Evolutionary conservation across 1,140 invertebrate species (phyloP).

Genomic region (Oppia nitens): DNA sequence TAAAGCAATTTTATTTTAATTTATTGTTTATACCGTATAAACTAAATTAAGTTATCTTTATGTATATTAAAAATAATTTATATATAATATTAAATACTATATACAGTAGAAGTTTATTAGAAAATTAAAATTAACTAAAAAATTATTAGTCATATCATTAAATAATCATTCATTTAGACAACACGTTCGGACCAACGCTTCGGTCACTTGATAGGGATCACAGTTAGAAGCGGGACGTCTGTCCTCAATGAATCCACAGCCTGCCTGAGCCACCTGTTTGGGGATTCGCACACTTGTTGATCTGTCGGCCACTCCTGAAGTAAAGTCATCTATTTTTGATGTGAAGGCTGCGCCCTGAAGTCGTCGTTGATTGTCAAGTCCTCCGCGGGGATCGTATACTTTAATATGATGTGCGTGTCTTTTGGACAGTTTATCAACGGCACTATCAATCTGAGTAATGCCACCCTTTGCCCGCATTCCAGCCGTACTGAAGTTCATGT

Average conservation of each 20-base stretch:
- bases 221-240: conserved; percentile 81
- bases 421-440: conserved; percentile 54
- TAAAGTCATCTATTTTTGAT: conserved; percentile 22
- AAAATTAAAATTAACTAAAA: too few species aligned
- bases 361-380: conserved; percentile 59
- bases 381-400: conserved; percentile 64
- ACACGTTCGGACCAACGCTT: conserved; percentile 53
- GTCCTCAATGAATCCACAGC: conserved; percentile 83
- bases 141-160: too few species aligned
- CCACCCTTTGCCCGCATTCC: conserved; percentile 68
- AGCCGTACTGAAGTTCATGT: conserved; percentile 74
- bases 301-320: conserved; percentile 39
- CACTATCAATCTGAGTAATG: conserved; percentile 30
- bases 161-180: conserved; percentile 39
- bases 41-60: too few species aligned
- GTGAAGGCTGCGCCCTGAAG: conserved; percentile 45
- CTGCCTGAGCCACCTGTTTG: conserved; percentile 48
- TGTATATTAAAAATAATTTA: too few species aligned
- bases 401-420: conserved; percentile 71
- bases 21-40: too few species aligned
- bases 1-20: too few species aligned
- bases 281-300: conserved; percentile 35
- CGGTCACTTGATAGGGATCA: conserved; percentile 64
- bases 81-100: too few species aligned
- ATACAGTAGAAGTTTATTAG: too few species aligned